phyloP scores from a whole-genome alignment of 2,113 vertebrate genomes.

The Steatornis caripensis region DNA sequence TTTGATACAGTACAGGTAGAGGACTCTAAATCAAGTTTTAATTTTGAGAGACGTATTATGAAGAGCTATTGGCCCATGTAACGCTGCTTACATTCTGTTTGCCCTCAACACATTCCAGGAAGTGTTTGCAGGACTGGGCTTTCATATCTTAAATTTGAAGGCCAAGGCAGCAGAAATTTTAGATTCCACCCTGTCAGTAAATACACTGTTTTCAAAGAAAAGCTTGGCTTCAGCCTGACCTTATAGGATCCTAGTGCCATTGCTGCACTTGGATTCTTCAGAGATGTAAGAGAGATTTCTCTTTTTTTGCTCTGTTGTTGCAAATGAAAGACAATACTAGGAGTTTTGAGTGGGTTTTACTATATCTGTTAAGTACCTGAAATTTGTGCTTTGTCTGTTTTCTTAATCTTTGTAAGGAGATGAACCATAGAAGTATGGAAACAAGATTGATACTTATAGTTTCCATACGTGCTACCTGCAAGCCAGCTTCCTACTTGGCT shows the following conservation, averaged over 20 bases:
- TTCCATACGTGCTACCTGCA: not conserved
- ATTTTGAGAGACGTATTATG: not conserved
- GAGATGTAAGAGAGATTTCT: conserved; percentile 23
- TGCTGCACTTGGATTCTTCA: conserved; percentile 19
- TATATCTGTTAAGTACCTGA: not conserved
- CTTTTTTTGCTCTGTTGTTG: not conserved
- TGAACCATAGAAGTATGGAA: not conserved
- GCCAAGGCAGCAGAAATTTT: not conserved
- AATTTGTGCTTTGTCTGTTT: not conserved
- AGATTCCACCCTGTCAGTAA: not conserved
- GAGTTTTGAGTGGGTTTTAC: not conserved
- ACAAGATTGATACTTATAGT: not conserved
- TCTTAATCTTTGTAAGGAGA: not conserved
- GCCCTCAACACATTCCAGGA: conserved; percentile 13
- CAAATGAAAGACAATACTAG: not conserved
- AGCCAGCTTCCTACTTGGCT: not conserved
- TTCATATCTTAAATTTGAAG: not conserved
- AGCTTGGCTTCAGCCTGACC: not conserved
- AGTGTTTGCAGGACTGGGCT: not conserved
- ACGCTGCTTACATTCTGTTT: not conserved
- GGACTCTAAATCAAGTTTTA: conserved; percentile 27
- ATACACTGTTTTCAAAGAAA: not conserved
- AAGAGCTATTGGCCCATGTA: conserved; percentile 7
- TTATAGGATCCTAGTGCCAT: not conserved
- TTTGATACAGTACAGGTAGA: not conserved